Percentiles rank a stretch among this genome's conserved stretches.
These are phyloP conservation scores for Agrochola lota DNA, from an alignment of 2,888 invertebrate species.

Conservation along the genomic window DNA sequence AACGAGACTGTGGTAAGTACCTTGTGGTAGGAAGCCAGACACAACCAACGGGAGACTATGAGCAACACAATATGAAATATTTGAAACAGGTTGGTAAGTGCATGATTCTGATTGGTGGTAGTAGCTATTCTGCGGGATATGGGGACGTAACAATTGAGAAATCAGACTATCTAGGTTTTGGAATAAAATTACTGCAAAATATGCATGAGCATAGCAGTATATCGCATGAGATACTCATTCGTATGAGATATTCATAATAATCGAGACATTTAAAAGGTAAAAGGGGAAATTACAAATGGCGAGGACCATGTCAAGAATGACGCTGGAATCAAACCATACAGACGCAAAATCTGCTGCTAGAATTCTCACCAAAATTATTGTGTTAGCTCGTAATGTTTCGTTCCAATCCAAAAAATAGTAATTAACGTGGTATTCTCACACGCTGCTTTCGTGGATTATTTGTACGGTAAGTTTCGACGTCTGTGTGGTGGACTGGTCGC, in stretches of 20 bases:
- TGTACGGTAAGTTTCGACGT: conserved; percentile 82
- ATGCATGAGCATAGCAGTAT: conserved; percentile 5
- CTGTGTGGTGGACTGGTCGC: conserved; percentile 80
- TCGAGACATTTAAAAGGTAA: neutral
- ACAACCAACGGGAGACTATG: conserved; percentile 14
- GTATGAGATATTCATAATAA: neutral
- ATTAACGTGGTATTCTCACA: conserved; percentile 68
- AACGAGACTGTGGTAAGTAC: conserved; percentile 88
- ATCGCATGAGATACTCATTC: conserved; percentile 1
- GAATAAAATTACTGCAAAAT: neutral
- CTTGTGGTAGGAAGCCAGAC: neutral
- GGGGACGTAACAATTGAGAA: neutral
- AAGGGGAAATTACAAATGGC: neutral
- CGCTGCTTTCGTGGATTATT: conserved; percentile 76
- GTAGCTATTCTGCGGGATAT: neutral
- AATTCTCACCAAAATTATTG: neutral
- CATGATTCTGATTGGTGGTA: neutral
- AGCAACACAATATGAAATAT: conserved; percentile 3
- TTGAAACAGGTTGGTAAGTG: neutral
- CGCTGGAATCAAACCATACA: neutral
- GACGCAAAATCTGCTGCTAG: neutral
- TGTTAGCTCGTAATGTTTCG: conserved; percentile 14
- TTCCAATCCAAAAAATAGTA: conserved; percentile 5
- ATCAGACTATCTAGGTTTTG: too few species aligned
- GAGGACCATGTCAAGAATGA: neutral